Evolutionary conservation across 2,797 vertebrate genomes (phyloP), one percentile per base, ranked within the genome.

Genomic region (Lerista edwardsae): DNA sequence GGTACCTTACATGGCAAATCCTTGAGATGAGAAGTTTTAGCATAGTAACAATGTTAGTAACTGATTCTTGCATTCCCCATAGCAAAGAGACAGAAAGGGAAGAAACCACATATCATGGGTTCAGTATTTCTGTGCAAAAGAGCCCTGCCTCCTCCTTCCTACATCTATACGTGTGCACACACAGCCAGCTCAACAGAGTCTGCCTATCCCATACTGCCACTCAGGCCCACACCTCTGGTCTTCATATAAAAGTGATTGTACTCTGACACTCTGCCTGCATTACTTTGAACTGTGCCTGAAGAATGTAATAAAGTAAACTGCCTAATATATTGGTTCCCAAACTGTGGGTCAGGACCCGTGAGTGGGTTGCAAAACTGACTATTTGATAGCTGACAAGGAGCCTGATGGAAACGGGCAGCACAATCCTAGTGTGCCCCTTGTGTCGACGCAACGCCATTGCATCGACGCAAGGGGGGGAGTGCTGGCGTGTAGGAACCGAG

Each of bases 11-110:
- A 6, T 14, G 8, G 6, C 5, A 34, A 55, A 39, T 69, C 59
- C 62, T 25, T 68, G 83, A 51, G 14, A 25, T 31, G 80, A 4
- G 23, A 19, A 14, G 91, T 90, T n/a, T 68, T 76, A 90, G 73
- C 55, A 34, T 2, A 14, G 10, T 78, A 29, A 69, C 72, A n/a
- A 23, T 47, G 64, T 69, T 84, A 39, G 0, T 0, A 73, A 84
- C 67, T 31, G 2, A 72, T 86, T 61, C 80, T 85, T 61, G 23
- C n/a, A 86, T 67, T 71, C 34, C 27, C 69, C 15, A 55, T 11
- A 8, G 51, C n/a, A 84, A 69, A 83, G 34, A 68, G n/a, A 6
- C 1, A 10, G 57, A 84, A 64, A 75, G 44, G 71, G 69, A 71
- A 89, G 3, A n/a, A 29, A 62, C 6, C 34, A 61, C 23, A 19